Evolutionary conservation across 2,888 invertebrate species (phyloP), one percentile per base, ranked within the genome.

Genomic region (Acanthacorydalis orientalis): DNA sequence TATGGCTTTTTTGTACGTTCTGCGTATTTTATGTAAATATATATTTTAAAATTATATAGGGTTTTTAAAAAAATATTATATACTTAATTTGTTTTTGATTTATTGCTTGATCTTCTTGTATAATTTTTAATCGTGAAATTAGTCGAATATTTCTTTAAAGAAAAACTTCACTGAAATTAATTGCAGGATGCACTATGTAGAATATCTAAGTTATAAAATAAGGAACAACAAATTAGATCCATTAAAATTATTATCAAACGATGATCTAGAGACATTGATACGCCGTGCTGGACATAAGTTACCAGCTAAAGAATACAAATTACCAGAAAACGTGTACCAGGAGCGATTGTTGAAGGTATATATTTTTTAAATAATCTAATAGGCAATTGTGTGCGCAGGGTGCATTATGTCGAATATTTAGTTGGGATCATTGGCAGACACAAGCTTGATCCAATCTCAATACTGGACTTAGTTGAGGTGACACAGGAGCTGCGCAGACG

Each of bases 401-500:
- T 77, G 63, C 95, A 95, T 75, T 95, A 91, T 77, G 82, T 91
- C 67, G 95, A 95, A 74, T 92, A 93, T 73, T 78, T 96, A 74
- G 89, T 91, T 63, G 80, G 77, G 59, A 75, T 83, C 65, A 86
- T 93, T 68, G 84, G 84, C 67, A 77, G 78, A 66, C 74, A 81
- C 64, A 74, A 76, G 60, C 75, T 95, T 65, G 95, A 96, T 71
- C 93, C 95, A 7, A 76, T 91, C 60, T 77, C 80, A 55, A 85
- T 93, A 62, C 82, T 93, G 75, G 84, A 84, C 64, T 74, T 86
- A 64, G 77, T 80, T 57, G 91, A 92, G 64, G 80, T 92, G 60
- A 80, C 83, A 57, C 88, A 89, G 58, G 88, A 91, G 67, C 74
- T 92, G 63, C 78, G 84, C 58, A 77, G 90, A 59, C 80, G 87